These are phyloP conservation scores for Limanda limanda DNA, from an alignment of 2,113 vertebrate genomes.

Conservation along the genomic window DNA sequence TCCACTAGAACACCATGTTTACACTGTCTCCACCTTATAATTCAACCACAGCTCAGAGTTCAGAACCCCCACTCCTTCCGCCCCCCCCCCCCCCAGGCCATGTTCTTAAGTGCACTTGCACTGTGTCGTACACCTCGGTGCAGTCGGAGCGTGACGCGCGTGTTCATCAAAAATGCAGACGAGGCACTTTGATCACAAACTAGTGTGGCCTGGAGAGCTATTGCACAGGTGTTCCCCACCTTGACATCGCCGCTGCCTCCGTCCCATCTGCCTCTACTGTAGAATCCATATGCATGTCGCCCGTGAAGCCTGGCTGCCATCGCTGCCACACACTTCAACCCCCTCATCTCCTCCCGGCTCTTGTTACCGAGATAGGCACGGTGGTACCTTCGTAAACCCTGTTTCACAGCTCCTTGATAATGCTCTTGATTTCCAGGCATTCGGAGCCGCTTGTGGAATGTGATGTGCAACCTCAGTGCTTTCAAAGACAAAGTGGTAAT, in stretches of 20 bases:
- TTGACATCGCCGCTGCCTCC: conserved; percentile 65
- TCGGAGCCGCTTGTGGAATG: neutral
- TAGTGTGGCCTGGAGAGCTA: conserved; percentile 37
- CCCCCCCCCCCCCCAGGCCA: conserved; percentile 13
- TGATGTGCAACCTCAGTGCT: neutral
- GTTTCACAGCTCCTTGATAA: conserved; percentile 5
- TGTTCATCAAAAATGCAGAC: conserved; percentile 71
- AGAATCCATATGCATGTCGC: conserved; percentile 73
- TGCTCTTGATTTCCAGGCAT: neutral
- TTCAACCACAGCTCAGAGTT: conserved; percentile 30
- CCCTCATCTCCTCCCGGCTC: conserved; percentile 10
- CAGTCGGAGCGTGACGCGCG: conserved; percentile 43
- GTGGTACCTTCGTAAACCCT: conserved; percentile 46
- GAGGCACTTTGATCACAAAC: conserved; percentile 71
- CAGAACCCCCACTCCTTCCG: conserved; percentile 14
- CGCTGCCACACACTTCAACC: conserved; percentile 37
- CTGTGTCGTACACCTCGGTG: conserved; percentile 40
- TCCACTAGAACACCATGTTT: neutral
- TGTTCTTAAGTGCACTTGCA: conserved; percentile 49
- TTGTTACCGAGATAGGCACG: conserved; percentile 26
- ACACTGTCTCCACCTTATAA: neutral
- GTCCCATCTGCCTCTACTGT: conserved; percentile 70
- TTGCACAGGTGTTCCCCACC: conserved; percentile 65
- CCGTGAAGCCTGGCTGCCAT: conserved; percentile 42
- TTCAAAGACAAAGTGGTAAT: too few species aligned